Evolutionary conservation across 2,797 vertebrate genomes (phyloP).

Genomic region (Lindbergichthys nudifrons): DNA sequence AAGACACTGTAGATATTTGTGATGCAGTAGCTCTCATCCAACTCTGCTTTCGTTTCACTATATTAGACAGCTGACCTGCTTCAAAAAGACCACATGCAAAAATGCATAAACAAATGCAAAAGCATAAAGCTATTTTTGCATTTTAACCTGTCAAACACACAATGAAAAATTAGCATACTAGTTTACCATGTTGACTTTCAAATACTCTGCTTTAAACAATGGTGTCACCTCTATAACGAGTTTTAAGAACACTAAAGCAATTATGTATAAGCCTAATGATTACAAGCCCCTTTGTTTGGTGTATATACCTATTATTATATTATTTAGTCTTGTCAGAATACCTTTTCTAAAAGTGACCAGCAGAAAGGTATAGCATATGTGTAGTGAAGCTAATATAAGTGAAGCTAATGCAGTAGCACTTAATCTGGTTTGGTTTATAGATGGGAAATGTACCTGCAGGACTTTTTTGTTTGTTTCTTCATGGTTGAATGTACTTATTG

Average conservation of each 20-base stretch:
- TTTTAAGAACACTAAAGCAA: neutral
- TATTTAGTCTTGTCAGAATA: too few relatives aligned
- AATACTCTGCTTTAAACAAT: neutral
- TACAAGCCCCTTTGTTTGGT: neutral
- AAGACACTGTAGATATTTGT: neutral
- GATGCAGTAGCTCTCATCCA: neutral
- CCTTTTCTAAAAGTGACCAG: too few relatives aligned
- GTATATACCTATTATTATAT: neutral
- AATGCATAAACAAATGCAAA: neutral
- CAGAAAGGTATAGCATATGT: neutral
- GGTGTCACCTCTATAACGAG: neutral
- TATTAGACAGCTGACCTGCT: neutral
- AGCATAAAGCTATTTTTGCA: neutral
- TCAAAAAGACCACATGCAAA: neutral
- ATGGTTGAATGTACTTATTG: too few relatives aligned
- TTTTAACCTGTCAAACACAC: neutral
- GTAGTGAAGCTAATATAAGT: neutral
- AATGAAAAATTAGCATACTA: neutral
- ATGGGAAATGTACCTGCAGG: too few relatives aligned
- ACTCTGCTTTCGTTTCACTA: conserved; percentile 16
- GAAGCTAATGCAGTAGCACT: too few relatives aligned
- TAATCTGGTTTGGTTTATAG: too few relatives aligned
- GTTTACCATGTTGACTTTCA: neutral
- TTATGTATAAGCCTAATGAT: neutral
- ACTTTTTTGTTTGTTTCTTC: too few relatives aligned